These are phyloP conservation scores for Catonia carolina DNA, from an alignment of 2,888 invertebrate genomes.

Conservation along the genomic window DNA sequence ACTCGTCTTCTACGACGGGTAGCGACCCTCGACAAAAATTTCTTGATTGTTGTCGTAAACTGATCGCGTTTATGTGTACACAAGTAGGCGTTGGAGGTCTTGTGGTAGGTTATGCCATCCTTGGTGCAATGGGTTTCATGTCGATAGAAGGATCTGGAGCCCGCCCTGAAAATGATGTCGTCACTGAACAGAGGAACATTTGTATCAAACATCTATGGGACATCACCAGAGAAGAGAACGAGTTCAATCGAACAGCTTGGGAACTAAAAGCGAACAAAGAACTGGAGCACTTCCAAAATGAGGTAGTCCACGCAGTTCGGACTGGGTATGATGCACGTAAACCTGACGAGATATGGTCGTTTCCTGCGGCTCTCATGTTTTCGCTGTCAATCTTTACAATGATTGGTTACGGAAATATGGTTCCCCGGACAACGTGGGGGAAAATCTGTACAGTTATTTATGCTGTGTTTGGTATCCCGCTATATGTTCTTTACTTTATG, in stretches of 20 bases:
- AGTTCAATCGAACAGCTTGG: constrained; percentile 62
- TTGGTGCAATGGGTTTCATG: constrained; percentile 76
- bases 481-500: constrained; percentile 79
- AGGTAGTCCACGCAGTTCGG: constrained; percentile 57
- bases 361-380: constrained; percentile 83
- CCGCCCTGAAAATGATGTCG: constrained; percentile 41
- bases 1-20: constrained; percentile 56
- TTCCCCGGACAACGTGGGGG: constrained; percentile 74
- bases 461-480: constrained; percentile 79
- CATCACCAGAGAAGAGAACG: constrained; percentile 56
- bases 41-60: constrained; percentile 77
- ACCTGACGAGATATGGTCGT: constrained; percentile 67
- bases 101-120: constrained; percentile 78
- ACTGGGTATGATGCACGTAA: constrained; percentile 66
- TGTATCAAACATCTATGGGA: constrained; percentile 61
- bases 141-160: constrained; percentile 56
- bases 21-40: constrained; percentile 64
- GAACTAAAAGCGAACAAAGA: constrained; percentile 53
- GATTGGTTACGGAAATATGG: constrained; percentile 86
- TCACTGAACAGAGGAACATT: constrained; percentile 48
- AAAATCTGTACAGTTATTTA: constrained; percentile 79
- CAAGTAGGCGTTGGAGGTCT: constrained; percentile 85
- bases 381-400: constrained; percentile 83
- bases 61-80: constrained; percentile 87
- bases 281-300: constrained; percentile 58